phyloP scores from a whole-genome alignment of 1,140 invertebrate genomes.

The Drosophila virilis region DNA sequence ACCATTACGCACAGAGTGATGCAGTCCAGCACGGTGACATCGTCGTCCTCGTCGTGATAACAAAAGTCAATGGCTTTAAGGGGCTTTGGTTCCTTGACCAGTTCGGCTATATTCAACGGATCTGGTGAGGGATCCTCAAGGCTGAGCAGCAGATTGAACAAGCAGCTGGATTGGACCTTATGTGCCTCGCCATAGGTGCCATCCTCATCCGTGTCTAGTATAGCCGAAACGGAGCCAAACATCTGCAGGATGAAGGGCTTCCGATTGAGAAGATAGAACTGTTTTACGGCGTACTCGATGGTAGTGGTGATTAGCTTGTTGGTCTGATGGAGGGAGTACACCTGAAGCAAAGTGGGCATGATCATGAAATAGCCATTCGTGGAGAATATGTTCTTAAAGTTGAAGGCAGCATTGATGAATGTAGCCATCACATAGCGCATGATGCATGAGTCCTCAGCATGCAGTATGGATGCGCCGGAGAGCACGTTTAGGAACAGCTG shows the following conservation, averaged over 20 bases:
- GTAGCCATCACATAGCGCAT: constrained; percentile 98
- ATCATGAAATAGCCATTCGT: constrained; percentile 98
- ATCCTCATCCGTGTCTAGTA: constrained; percentile 96
- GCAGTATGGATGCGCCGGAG: constrained; percentile 97
- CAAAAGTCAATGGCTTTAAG: constrained; percentile 98
- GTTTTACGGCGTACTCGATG: constrained; percentile 98
- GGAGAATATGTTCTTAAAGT: constrained; percentile 99
- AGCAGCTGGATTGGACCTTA: constrained; percentile 94
- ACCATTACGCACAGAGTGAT: constrained; percentile 98
- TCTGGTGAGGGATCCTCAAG: constrained; percentile 97
- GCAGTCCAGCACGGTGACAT: constrained; percentile 96
- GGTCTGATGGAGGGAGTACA: constrained; percentile 99
- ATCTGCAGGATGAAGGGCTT: constrained; percentile 99
- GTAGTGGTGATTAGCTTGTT: constrained; percentile 97
- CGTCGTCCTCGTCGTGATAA: constrained; percentile 97
- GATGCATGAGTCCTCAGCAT: constrained; percentile 98
- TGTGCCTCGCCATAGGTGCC: constrained; percentile 94
- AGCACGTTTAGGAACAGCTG: constrained; percentile 99
- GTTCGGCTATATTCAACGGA: constrained; percentile 96
- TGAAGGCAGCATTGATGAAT: constrained; percentile 98
- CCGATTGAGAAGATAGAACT: constrained; percentile 99
- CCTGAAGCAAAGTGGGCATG: constrained; percentile 97
- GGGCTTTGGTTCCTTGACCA: constrained; percentile 98
- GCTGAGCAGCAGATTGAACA: constrained; percentile 96
- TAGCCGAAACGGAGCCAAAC: constrained; percentile 98